Evolutionary conservation across 1,140 invertebrate genomes (phyloP), one percentile per base, ranked within the genome.

Genomic region (Papilio dardanus): DNA sequence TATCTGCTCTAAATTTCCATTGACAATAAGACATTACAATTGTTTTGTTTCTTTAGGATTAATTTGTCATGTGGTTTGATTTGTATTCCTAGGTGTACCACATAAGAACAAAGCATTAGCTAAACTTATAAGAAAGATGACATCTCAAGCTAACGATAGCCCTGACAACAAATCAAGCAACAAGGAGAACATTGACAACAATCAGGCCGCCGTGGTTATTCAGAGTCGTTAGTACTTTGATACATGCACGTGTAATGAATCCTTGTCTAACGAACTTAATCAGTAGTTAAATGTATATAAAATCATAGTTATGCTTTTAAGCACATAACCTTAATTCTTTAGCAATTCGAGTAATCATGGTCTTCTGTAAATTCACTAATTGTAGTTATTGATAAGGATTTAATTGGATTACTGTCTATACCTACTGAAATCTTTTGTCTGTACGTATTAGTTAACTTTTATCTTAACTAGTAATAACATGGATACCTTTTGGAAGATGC

Each of bases 161-260:
- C 92, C 91, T 42, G 87, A 90, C 19, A 84, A 85, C 7, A 89
- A 86, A 67, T 87, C 87, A 65, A 86, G 86, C 37, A 90, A 92
- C 76, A 94, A 94, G 85, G 93, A 94, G 80, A 94, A 94, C 74
- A 76, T 95, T 5, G 93, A 94, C 75, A 90, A 92, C 42, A 94
- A 95, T 66, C 91, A 95, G 80, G 95, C 96, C 30, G 95, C 95
- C 6, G 94, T 94, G 46, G 85, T 96, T 16, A 96, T 96, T 79
- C 96, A 96, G 88, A 96, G 95, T 82, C 94, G 96, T 96, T 92
- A 94, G 95, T 94, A 78, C 21, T 71, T 5, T 65, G 35, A 19
- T 16, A 46, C 30, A 31, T 77, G 71, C 71, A 73, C 50, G 71
- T 71, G 67, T 37, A 35, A 12, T 40, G 35, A 24, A 2, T 67